A percentile compares a stretch with the other conserved stretches of the same genome.
These are phyloP conservation scores for Sarcophaga variegata DNA, from an alignment of 2,888 invertebrate genomes.

Conservation along the genomic window DNA sequence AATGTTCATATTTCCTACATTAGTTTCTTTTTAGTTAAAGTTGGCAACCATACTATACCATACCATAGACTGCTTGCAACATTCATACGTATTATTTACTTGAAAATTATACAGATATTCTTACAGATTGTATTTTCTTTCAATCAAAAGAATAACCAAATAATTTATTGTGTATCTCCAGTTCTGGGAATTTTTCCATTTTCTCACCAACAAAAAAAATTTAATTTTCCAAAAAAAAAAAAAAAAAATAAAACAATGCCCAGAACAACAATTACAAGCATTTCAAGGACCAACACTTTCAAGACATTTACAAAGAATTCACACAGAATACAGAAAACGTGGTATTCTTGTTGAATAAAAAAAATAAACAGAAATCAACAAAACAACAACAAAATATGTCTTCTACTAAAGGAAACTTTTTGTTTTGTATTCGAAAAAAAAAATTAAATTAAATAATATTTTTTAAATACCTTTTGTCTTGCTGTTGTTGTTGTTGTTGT, in stretches of 20 bases:
- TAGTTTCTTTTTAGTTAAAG: background rate
- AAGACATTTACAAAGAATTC: constrained; percentile 34
- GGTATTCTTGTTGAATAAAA: background rate
- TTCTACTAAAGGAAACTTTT: background rate
- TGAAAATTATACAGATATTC: constrained; percentile 51
- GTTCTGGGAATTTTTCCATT: constrained; percentile 54
- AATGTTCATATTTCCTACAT: too few relatives aligned
- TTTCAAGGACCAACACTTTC: constrained; percentile 40
- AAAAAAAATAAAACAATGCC: constrained; percentile 11
- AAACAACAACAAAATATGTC: background rate
- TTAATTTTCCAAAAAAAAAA: background rate
- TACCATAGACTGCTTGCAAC: too few relatives aligned
- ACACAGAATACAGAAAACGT: constrained; percentile 11
- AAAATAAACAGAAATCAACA: background rate
- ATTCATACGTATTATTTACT: constrained; percentile 48
- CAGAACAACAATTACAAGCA: background rate
- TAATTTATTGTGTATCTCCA: constrained; percentile 44
- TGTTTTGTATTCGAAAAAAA: background rate
- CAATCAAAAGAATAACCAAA: constrained; percentile 57
- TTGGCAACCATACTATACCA: too few relatives aligned
- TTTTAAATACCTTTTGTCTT: background rate
- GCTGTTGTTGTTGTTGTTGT: background rate
- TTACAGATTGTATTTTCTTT: constrained; percentile 43
- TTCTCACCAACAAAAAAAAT: constrained; percentile 44
- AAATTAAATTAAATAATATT: background rate